Conservation (phyloP, 2,888 invertebrate species). For the Aromia moschata region DNA sequence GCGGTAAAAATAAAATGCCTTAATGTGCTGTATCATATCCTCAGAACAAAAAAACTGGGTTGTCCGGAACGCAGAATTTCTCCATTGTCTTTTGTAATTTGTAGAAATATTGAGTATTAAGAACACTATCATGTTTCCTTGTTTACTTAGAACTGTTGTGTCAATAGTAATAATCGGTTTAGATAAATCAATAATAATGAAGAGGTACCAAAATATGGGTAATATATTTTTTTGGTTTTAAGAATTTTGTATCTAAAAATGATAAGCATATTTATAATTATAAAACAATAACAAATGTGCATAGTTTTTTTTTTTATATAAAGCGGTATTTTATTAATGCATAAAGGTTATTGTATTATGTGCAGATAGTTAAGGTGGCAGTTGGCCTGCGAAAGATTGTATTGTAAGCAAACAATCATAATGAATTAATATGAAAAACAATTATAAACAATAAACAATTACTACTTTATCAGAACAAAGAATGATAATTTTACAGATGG, state of each 20-base stretch:
- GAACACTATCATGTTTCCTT: no score
- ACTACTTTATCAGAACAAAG: background rate
- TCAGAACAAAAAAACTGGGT: background rate
- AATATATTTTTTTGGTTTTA: no score
- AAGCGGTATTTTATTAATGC: no score
- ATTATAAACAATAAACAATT: slow-evolving; percentile 15
- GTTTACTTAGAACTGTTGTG: no score
- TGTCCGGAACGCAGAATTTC: background rate
- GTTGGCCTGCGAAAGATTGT: background rate
- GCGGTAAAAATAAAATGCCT: background rate
- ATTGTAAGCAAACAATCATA: background rate
- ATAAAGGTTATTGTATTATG: background rate
- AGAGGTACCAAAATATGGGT: no score
- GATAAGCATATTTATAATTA: no score
- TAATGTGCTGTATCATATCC: background rate
- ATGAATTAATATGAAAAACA: slow-evolving; percentile 1
- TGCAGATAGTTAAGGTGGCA: background rate
- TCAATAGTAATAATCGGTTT: no score
- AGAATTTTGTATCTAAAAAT: no score
- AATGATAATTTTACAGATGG: slow-evolving; percentile 12
- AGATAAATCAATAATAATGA: no score
- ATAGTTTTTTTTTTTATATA: background rate
- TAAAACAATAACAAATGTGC: no score
- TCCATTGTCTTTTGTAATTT: no score
- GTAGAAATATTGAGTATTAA: no score